Evolutionary conservation across 1,140 invertebrate genomes (phyloP).

Genomic region (Vanessa tameamea): DNA sequence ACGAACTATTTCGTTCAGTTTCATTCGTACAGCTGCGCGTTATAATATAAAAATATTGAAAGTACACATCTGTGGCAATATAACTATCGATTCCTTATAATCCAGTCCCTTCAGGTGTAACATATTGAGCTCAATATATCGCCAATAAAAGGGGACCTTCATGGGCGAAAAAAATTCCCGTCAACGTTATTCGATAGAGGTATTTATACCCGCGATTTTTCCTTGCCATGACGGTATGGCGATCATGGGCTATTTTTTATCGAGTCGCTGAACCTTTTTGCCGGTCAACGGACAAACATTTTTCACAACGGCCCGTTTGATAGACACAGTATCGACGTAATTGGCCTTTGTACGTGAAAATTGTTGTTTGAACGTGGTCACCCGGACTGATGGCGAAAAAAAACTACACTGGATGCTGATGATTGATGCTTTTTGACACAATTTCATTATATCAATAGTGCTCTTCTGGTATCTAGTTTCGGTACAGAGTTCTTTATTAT

Average conservation of each 20-base stretch:
- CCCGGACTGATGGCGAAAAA: conserved; percentile 36
- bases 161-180: conserved; percentile 24
- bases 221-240: conserved; percentile 39
- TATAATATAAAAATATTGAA: background rate
- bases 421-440: conserved; percentile 20
- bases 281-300: conserved; percentile 50
- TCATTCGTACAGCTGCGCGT: no score
- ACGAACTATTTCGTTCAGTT: no score
- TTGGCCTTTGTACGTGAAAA: conserved; percentile 60
- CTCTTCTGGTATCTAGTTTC: background rate
- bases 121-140: conserved; percentile 34
- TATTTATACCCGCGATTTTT: conserved; percentile 44
- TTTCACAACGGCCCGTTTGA: conserved; percentile 51
- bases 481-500: no score
- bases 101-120: conserved; percentile 22
- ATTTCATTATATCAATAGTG: conserved; percentile 12
- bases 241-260: conserved; percentile 44
- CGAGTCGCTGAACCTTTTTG: conserved; percentile 38
- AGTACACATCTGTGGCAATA: background rate
- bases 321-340: conserved; percentile 55
- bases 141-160: conserved; percentile 28
- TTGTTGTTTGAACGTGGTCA: conserved; percentile 55
- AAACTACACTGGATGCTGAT: conserved; percentile 21
- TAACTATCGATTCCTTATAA: background rate
- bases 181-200: conserved; percentile 35